Conservation (phyloP, 2,113 vertebrate species). For the Pollachius pollachius region DNA sequence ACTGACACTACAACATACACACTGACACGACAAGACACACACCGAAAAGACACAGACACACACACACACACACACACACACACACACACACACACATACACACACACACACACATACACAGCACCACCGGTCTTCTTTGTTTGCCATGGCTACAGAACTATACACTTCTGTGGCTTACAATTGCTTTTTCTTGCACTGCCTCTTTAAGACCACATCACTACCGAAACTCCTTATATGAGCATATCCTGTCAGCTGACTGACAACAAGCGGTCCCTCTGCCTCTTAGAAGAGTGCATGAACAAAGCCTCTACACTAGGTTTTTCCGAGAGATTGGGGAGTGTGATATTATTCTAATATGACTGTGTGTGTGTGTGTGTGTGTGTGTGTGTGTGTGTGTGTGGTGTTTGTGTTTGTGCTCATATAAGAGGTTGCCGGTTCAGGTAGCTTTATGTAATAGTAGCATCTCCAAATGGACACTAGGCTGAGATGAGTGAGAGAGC, state of each 20-base stretch:
- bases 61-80: neutral
- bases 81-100: neutral
- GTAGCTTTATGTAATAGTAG: conserved; percentile 68
- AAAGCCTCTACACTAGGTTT: conserved; percentile 66
- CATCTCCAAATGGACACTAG: conserved; percentile 51
- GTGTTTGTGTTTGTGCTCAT: conserved; percentile 29
- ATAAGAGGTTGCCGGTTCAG: conserved; percentile 42
- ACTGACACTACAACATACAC: neutral
- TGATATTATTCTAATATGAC: conserved; percentile 37
- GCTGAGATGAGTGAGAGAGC: conserved; percentile 43
- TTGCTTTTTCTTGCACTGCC: conserved; percentile 32
- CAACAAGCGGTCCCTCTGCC: conserved; percentile 64
- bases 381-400: conserved; percentile 5
- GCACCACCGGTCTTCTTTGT: neutral
- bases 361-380: conserved; percentile 26
- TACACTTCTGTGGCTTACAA: neutral
- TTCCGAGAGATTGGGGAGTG: conserved; percentile 48
- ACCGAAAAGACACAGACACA: neutral
- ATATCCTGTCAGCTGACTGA: conserved; percentile 77
- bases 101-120: conserved; percentile 15
- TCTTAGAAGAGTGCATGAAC: conserved; percentile 72
- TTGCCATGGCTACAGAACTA: neutral
- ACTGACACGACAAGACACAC: neutral
- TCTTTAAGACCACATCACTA: conserved; percentile 75
- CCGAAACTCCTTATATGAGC: conserved; percentile 73